Conservation (phyloP, 1,140 invertebrate genomes). For the Drosophila ogumai region DNA sequence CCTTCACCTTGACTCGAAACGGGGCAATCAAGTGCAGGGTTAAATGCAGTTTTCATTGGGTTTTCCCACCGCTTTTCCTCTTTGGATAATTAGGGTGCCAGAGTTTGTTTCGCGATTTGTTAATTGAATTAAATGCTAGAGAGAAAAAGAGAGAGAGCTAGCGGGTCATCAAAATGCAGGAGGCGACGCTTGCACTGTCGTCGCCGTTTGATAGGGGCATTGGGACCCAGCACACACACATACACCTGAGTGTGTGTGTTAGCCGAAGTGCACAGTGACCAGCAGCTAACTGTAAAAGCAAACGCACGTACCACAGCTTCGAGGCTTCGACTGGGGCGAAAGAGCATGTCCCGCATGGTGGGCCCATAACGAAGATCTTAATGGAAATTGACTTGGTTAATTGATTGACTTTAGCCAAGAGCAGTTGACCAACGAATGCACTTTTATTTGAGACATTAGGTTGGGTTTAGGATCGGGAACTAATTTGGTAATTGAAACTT, state of each 20-base stretch:
- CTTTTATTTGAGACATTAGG: background rate
- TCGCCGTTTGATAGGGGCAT: constrained; percentile 20
- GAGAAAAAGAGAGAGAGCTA: constrained; percentile 1
- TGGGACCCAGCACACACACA: constrained; percentile 4
- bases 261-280: constrained; percentile 49
- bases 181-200: constrained; percentile 18
- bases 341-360: constrained; percentile 39
- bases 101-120: constrained; percentile 67
- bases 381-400: constrained; percentile 22
- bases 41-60: constrained; percentile 16
- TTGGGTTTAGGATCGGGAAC: background rate
- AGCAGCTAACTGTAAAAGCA: constrained; percentile 68
- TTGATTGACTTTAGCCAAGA: constrained; percentile 7
- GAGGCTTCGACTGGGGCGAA: constrained; percentile 41
- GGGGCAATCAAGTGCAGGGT: constrained; percentile 56
- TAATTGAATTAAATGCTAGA: constrained; percentile 78
- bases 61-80: constrained; percentile 10
- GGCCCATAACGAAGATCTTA: constrained; percentile 20
- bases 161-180: constrained; percentile 78
- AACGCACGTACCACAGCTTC: constrained; percentile 66
- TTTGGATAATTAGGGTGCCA: constrained; percentile 64
- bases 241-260: constrained; percentile 11
- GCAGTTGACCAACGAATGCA: background rate
- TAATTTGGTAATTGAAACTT: background rate
- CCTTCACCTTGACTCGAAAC: constrained; percentile 66